Conservation (phyloP, 2,113 vertebrate genomes). For the Athene noctua region DNA sequence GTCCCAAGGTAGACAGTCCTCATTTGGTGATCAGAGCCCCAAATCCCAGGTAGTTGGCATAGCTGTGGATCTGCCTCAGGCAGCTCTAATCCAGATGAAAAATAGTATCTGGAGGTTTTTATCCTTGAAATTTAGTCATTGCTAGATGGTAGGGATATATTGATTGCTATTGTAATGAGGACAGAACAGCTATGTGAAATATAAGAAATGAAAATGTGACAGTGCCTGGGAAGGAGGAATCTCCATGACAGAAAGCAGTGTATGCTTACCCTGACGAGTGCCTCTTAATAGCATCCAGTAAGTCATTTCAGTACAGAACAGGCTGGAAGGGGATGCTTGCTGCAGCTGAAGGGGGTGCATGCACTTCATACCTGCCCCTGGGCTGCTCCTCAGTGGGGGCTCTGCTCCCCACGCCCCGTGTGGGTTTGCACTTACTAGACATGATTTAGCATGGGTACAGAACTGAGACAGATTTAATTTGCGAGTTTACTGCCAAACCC, state of each 20-base stretch:
- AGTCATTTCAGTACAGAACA: neutral
- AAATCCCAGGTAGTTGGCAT: neutral
- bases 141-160: neutral
- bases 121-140: neutral
- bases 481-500: neutral
- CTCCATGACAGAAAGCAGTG: conserved; percentile 15
- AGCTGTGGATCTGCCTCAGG: neutral
- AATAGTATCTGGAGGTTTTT: neutral
- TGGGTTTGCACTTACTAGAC: neutral
- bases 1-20: neutral
- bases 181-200: neutral
- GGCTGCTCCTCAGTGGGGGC: neutral
- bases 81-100: neutral
- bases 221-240: neutral
- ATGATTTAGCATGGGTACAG: neutral
- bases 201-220: neutral
- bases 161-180: neutral
- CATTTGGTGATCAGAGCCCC: fast-evolving
- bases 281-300: neutral
- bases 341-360: fast-evolving
- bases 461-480: conserved; percentile 44
- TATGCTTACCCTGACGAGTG: neutral
- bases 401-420: fast-evolving
- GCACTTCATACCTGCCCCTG: neutral
- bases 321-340: neutral